Evolutionary conservation across 2,113 vertebrate species (phyloP), one percentile per base, ranked within the genome.

Genomic region (Agapornis roseicollis): DNA sequence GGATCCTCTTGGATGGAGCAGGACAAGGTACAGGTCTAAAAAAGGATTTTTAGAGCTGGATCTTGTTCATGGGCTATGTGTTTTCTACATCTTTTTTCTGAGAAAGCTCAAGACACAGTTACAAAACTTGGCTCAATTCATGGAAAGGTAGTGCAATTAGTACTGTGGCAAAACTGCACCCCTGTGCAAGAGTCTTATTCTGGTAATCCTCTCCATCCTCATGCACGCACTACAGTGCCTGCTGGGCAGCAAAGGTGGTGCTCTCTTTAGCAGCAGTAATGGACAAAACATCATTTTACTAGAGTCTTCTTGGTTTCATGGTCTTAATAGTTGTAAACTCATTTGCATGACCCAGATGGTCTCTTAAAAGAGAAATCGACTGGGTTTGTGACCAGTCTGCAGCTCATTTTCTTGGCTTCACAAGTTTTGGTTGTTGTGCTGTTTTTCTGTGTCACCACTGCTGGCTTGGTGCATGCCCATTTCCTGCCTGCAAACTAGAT

Each of bases 141-240:
- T 58, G 82, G 63, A 76, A 80, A 35, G 58, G 28, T 65, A 35
- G 14, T 31, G 18, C 64, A 56, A 66, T 58, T 19, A 41, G 28
- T 35, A 19, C 64, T 70, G 42, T 64, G n/a, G 61, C 61, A 68
- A 46, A 68, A 46, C 42, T 46, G 15, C n/a, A 29, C 11, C 20
- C 17, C 23, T 69, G 1, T 37, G 31, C 33, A 72, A 31, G 29
- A 23, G 13, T 61, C 49, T 69, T 69, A 28, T 28, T 66, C 11
- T 61, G 19, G 37, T 71, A 56, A 46, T 79, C 22, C 18, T 55
- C 52, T 87, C 20, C 22, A 18, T 76, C 33, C 10, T 85, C 17
- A 16, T 1, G 0, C 17, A 7, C 0, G 1, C 6, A 4, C 65
- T 79, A 1, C 50, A 28, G 20, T 28, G 29, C 68, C 73, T 41